Evolutionary conservation across 2,113 vertebrate genomes (phyloP), one percentile per base, ranked within the genome.

Genomic region (Chunga burmeisteri): DNA sequence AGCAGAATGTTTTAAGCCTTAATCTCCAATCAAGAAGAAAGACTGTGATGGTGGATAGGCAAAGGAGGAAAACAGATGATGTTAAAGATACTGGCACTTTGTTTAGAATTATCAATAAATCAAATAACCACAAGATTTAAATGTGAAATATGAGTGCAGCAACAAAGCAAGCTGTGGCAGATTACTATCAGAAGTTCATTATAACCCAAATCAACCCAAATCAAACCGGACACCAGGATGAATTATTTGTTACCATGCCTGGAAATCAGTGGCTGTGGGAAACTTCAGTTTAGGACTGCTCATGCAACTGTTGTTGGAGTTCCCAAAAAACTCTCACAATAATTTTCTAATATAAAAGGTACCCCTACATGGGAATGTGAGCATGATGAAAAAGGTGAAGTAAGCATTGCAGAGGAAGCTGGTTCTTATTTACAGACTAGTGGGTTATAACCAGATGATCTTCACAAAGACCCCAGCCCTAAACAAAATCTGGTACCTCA

Each of bases 231-330:
- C 10, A 68, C 7, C 17, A 62, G 22, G 15, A 53, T 14, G 25
- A 96, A 56, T 53, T 81, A 40, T 71, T 91, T 77, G 27, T 44
- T 66, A 59, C 22, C 34, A 23, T 14, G 19, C 9, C 29, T 81
- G 14, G 55, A 91, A 94, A 30, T 13, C 18, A 86, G 14, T 36
- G 32, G 23, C 46, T 73, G 27, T 38, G 8, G 36, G 8, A 44
- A 90, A 88, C 49, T 71, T 86, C 7, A 10, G 4, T 67, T 86
- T 36, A 55, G 44, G 36, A 83, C 29, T 55, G 47, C 29, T 56
- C 34, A 40, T 6, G 11, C 7, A 88, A 56, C 14, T 49, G 13
- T 50, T 63, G 13, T 20, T 0, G 0, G 36, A 52, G 11, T 61
- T 81, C 34, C 44, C 23, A 7, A 81, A 88, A 88, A 79, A 26